Conservation (phyloP, 2,113 vertebrate genomes). For the Petrocephalus zakoni region DNA sequence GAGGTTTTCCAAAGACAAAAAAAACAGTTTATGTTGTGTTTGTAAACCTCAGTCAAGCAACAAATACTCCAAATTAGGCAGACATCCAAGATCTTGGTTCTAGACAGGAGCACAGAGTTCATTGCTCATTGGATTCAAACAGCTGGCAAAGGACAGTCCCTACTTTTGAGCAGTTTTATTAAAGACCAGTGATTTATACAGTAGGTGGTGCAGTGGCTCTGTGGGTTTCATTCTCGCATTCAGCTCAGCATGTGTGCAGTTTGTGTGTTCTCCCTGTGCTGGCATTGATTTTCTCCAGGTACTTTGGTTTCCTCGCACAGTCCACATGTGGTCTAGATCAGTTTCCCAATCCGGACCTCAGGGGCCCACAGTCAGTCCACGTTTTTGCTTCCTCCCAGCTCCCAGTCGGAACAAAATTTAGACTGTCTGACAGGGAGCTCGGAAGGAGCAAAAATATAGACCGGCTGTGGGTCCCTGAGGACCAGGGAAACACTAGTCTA, state of each 20-base stretch:
- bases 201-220: not conserved
- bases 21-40: not conserved
- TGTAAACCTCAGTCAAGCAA: constrained; percentile 16
- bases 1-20: constrained; percentile 14
- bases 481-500: too few species aligned
- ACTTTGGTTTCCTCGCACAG: not conserved
- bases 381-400: too few species aligned
- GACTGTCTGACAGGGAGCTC: too few species aligned
- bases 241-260: not conserved
- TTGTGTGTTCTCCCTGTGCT: not conserved
- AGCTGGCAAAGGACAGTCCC: not conserved
- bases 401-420: too few species aligned
- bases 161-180: not conserved
- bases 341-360: too few species aligned
- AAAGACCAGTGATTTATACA: not conserved
- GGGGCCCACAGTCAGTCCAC: too few species aligned
- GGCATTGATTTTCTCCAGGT: not conserved
- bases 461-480: too few species aligned
- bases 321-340: not conserved
- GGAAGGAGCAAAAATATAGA: too few species aligned
- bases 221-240: not conserved
- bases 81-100: not conserved
- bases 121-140: not conserved
- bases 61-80: not conserved
- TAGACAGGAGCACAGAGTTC: not conserved